A percentile compares a stretch with the other conserved stretches of the same genome.
Conservation (phyloP, 2,113 vertebrate genomes). For the Guaruba guarouba region DNA sequence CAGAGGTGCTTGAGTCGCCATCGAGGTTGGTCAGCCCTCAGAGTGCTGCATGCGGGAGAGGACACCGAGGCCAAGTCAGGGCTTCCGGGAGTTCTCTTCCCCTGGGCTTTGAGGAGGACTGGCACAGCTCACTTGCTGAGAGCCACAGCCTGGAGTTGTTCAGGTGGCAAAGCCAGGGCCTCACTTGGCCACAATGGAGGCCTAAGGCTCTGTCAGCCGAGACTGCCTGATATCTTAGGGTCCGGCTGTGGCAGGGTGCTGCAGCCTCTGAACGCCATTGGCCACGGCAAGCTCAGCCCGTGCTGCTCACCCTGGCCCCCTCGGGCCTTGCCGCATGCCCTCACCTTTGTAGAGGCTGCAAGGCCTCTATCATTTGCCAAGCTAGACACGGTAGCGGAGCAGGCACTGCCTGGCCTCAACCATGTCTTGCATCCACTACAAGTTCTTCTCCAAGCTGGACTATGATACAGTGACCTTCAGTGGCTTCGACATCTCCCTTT, state of each 20-base stretch:
- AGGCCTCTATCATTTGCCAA: neutral
- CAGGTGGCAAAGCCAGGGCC: neutral
- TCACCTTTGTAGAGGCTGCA: neutral
- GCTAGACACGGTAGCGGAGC: neutral
- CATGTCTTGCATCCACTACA: slow-evolving; percentile 97
- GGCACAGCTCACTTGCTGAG: neutral
- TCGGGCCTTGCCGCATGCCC: neutral
- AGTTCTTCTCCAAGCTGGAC: slow-evolving; percentile 96
- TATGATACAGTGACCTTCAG: slow-evolving; percentile 94
- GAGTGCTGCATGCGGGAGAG: neutral
- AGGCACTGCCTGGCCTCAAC: slow-evolving; percentile 49
- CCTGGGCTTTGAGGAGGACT: no score
- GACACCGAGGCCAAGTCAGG: neutral
- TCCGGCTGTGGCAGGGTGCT: neutral
- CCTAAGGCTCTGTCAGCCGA: neutral
- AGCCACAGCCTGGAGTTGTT: neutral
- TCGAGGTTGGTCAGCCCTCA: neutral
- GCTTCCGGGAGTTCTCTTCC: neutral
- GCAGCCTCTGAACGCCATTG: neutral
- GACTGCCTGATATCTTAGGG: neutral
- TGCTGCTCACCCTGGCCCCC: neutral
- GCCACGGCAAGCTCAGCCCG: neutral
- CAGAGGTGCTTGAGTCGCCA: neutral
- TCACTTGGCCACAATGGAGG: neutral
- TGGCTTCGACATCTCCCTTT: slow-evolving; percentile 89